Evolutionary conservation across 2,113 vertebrate species (phyloP), one percentile per base, ranked within the genome.

Genomic region (Chloroceryle aenea): DNA sequence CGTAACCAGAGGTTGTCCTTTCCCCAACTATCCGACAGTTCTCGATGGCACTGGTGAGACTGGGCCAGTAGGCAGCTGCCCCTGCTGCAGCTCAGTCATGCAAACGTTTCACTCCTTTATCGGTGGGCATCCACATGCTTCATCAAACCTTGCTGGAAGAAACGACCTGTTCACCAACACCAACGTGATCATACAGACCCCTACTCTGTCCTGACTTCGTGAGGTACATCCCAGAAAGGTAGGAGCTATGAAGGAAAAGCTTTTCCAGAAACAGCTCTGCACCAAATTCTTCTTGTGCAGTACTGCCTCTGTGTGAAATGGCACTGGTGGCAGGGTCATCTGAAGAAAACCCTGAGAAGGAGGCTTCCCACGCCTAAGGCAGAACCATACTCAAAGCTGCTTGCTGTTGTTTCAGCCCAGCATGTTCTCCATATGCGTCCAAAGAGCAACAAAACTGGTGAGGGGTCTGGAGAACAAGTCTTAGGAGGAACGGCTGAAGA

Each of bases 71-170:
- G 2, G 14, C 7, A 2, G 19, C 38, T n/a, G 27, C 16, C 27
- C 12, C 10, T 7, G 1, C 26, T 43, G 8, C 0, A 5, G 30
- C 7, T 29, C 34, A 0, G 15, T 16, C 3, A 0, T 7, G 16
- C 34, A 5, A 5, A 0, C 4, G 43, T 47, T 61, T 47, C 59
- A 1, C 23, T 6, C 21, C 50, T 61, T 8, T 4, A n/a, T 16
- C 6, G 1, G 30, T 9, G 10, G 12, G 15, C 22, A 14, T 17
- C 34, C 1, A 0, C 26, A 1, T 5, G n/a, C 42, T 67, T 16
- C 34, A 0, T 12, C 7, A n/a, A n/a, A 2, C 7, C 26, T 5
- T 47, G 43, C 34, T 69, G 77, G 22, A 34, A 66, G 53, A 50
- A 36, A 20, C 4, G 7, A 25, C 36, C 38, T 7, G 48, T 38